Evolutionary conservation across 2,113 vertebrate genomes (phyloP), one percentile per base, ranked within the genome.

Genomic region (Pithys albifrons): DNA sequence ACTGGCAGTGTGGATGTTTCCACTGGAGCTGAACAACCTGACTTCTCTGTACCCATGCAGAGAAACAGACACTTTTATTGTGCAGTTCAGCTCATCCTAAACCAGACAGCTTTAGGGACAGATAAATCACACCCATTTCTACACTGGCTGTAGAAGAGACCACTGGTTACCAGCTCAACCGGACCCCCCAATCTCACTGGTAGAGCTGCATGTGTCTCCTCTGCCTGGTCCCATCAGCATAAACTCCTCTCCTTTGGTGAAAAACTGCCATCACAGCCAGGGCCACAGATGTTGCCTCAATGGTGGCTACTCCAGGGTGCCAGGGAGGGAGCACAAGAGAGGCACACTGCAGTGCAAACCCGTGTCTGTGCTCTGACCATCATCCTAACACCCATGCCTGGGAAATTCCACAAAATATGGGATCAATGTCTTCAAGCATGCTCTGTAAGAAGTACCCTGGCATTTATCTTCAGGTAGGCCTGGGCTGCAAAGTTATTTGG

Each of bases 231-330:
- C 17, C 45, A 65, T 15, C 65, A 39, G 24, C 35, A 78, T 51
- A 59, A 49, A 35, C 49, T 27, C 20, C 7, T 77, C 19, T 57
- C 43, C 24, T 43, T 45, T 24, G 13, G 10, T 64, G 45, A 69
- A 91, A 77, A 73, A 13, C 31, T 77, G 12, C 31, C 11, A 1
- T 19, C 57, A 48, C 11, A 57, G 18, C 15, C 0, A 0, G 28
- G 15, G 24, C 8, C 19, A 37, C 0, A 1, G 27, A 18, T 17
- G 24, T 23, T 77, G 9, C 31, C 49, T 48, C 27, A 25, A 43
- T 4, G 17, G n/a, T 1, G 2, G 59, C 27, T 1, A 0, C 19
- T 22, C 19, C 3, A 2, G 19, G 19, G 7, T 37, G 25, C n/a
- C 27, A 48, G 19, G 1, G 0, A 62, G 43, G 49, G 78, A n/a